A percentile compares a stretch with the other conserved stretches of the same genome.
These are phyloP conservation scores for Epirrhoe alternata DNA, from an alignment of 2,888 invertebrate species.

Conservation along the genomic window DNA sequence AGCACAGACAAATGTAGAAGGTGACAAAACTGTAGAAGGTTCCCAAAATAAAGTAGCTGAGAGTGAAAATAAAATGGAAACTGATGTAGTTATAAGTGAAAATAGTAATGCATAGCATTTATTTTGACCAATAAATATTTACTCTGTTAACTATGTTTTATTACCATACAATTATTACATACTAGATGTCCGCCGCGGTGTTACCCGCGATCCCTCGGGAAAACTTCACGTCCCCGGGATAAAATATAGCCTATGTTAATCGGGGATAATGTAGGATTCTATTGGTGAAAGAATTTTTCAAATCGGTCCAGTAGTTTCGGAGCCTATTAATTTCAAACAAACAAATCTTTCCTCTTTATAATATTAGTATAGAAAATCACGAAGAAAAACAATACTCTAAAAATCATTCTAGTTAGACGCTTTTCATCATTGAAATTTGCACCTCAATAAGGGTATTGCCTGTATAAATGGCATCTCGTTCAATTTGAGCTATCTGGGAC, in stretches of 20 bases:
- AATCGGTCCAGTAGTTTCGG: too few relatives aligned
- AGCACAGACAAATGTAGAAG: not conserved
- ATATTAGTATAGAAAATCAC: too few relatives aligned
- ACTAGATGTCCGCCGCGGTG: too few relatives aligned
- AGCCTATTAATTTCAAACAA: too few relatives aligned
- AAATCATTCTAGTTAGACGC: not conserved
- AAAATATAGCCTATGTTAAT: too few relatives aligned
- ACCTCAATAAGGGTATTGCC: slow-evolving; percentile 13
- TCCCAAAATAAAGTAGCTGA: slow-evolving; percentile 3
- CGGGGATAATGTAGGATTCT: too few relatives aligned
- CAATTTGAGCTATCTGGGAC: slow-evolving; percentile 11
- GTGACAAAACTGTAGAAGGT: not conserved
- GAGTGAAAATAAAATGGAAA: slow-evolving; percentile 16
- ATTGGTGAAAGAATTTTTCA: too few relatives aligned
- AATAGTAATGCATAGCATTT: slow-evolving; percentile 26
- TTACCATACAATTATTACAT: too few relatives aligned
- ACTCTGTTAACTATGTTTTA: slow-evolving; percentile 5
- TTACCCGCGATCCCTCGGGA: too few relatives aligned
- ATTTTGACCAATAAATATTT: slow-evolving; percentile 22
- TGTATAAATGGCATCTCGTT: slow-evolving; percentile 21
- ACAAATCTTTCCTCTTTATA: too few relatives aligned
- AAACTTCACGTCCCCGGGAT: too few relatives aligned
- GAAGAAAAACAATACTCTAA: too few relatives aligned
- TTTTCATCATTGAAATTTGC: not conserved
- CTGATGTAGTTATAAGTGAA: slow-evolving; percentile 30